Percentiles rank a stretch among this genome's conserved stretches.
phyloP scores from a whole-genome alignment of 2,797 vertebrate genomes.

The Hydrocynus forskahlii region DNA sequence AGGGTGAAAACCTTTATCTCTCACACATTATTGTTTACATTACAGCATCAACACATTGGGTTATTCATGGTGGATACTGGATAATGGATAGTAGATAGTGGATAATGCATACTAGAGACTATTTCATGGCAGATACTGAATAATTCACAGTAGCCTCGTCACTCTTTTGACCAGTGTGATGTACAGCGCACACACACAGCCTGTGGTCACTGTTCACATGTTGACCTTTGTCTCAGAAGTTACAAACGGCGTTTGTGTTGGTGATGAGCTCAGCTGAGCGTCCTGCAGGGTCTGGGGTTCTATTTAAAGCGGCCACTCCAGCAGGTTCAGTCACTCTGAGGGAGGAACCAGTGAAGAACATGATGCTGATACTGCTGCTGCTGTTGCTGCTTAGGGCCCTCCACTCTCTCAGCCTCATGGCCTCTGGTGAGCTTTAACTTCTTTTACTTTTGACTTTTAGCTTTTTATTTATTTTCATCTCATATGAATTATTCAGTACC shows the following conservation, averaged over 20 bases:
- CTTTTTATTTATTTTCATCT: too few species aligned
- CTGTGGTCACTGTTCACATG: neutral
- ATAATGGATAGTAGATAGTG: too few species aligned
- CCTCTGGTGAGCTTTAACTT: neutral
- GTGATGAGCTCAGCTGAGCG: constrained; percentile 1
- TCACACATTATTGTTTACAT: too few species aligned
- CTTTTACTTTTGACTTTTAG: too few species aligned
- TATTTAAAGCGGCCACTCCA: neutral
- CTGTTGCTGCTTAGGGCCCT: neutral
- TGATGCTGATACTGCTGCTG: neutral
- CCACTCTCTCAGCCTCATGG: neutral
- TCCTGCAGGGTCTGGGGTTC: neutral
- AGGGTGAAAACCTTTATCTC: too few species aligned
- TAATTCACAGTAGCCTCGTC: too few species aligned
- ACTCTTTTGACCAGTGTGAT: too few species aligned
- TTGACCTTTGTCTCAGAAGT: neutral
- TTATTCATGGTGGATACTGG: neutral
- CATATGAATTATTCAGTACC: neutral
- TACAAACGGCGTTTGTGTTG: neutral
- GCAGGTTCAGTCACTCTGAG: neutral
- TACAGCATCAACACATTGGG: too few species aligned
- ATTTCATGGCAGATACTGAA: neutral
- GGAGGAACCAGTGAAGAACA: neutral
- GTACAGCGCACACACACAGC: neutral
- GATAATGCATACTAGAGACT: too few species aligned